Base-by-base conservation (phyloP, 2,113 vertebrate genomes). In the Vicugna pacos region DNA sequence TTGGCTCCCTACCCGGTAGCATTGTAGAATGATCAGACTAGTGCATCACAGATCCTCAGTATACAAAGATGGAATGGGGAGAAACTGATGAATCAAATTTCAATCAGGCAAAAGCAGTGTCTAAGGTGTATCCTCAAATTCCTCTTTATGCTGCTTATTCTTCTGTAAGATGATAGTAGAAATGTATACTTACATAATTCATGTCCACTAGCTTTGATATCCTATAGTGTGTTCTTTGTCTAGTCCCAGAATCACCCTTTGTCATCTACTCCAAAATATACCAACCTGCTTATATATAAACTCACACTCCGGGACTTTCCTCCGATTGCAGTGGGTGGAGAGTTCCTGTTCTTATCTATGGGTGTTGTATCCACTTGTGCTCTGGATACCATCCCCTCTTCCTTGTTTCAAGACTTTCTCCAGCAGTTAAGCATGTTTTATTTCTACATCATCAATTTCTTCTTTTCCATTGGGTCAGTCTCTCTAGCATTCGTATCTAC, bases 81-180 rank as follows among this genome's bases (percentile, higher is more conserved):
- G 54, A 77, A 85, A 58, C 6, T 38, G 60, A 80, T 88, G 32
- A 89, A 77, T 72, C 77, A 67, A 30, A 60, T 73, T 92, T 91
- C 67, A 72, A 6, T 64, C 9, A 81, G 67, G 14, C 54, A 84
- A 89, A 87, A 81, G 1, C 32, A 75, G 6, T 38, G 22, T 89
- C 56, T 88, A 76, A 85, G n/a, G 77, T 65, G 35, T 15, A 73
- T 28, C 9, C n/a, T 97, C 70, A 95, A 48, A 79, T 76, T 48
- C n/a, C 16, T 88, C 12, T 60, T 20, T 95, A 19, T 54, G 56
- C 28, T 88, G 12, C 5, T 76, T 95, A 8, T 64, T 67, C 35
- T 69, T 93, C 56, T 75, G 62, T 69, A 52, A 16, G 60, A 54
- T 75, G 28, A 19, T 54, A 65, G 72, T 56, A 32, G 20, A 56